Evolutionary conservation across 1,140 invertebrate species (phyloP).

Genomic region (Rhyzopertha dominica): DNA sequence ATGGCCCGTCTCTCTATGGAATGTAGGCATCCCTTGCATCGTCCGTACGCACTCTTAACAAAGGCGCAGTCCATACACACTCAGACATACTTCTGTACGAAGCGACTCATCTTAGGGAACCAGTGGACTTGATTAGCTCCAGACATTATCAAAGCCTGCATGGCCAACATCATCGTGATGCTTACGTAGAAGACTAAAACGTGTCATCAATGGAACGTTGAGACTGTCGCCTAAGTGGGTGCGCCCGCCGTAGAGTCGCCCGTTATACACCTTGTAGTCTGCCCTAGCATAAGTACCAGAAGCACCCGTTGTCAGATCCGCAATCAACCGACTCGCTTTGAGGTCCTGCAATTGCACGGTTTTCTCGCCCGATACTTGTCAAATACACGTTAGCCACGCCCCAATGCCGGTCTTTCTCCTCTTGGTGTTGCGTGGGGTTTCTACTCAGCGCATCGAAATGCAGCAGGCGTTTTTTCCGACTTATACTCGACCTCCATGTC

Average conservation of each 20-base stretch:
- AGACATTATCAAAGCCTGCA: constrained; percentile 18
- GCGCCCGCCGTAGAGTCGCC: too few relatives aligned
- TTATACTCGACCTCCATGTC: constrained; percentile 28
- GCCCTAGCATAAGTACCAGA: too few relatives aligned
- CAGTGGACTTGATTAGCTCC: constrained; percentile 16
- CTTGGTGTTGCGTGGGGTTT: too few relatives aligned
- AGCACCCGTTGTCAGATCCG: too few relatives aligned
- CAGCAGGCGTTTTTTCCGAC: constrained; percentile 19
- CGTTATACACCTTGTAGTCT: too few relatives aligned
- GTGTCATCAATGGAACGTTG: not conserved
- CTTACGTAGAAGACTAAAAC: constrained; percentile 3
- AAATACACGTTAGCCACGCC: too few relatives aligned
- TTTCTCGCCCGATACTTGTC: too few relatives aligned
- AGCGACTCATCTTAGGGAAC: constrained; percentile 21
- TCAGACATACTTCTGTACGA: constrained; percentile 29
- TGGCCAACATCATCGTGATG: constrained; percentile 34
- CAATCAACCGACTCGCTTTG: too few relatives aligned
- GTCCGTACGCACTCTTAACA: constrained; percentile 25
- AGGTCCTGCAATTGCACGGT: too few relatives aligned
- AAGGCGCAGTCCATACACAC: constrained; percentile 36
- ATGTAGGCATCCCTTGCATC: constrained; percentile 16
- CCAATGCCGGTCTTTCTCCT: too few relatives aligned
- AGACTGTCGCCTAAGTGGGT: not conserved
- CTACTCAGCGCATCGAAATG: constrained; percentile 27
- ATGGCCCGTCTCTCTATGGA: constrained; percentile 14